Evolutionary conservation across 30 jellyfish, hydroid and myxozoan genomes (phyloP), one percentile per base, ranked within the genome.

Genomic region (Clytia hemisphaerica): DNA sequence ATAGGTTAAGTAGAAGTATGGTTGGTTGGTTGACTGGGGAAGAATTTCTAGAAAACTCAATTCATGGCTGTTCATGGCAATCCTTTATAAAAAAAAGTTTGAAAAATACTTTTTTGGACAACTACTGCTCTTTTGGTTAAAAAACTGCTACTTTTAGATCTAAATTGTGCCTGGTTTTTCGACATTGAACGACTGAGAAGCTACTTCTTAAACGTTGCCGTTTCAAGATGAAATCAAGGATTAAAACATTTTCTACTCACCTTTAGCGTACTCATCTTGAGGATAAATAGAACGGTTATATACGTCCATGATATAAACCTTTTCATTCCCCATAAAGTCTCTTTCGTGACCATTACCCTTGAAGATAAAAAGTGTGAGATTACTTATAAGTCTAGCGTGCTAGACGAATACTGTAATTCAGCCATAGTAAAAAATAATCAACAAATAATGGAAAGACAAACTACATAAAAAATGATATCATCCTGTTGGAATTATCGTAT

Each of bases 291-390:
- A 40, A n/a, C 64, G 45, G 55, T 88, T 88, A 31, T 64, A 88
- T 0, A 84, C 97, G 75, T 88, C 97, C 65, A 88, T 71, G 2
- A 88, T 88, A 33, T 79, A 88, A 10, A 88, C 94, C 18, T 78
- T 79, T 6, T 59, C 77, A 46, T 75, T 88, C 12, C 36, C 68
- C 22, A 38, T 73, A 55, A 88, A 88, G 73, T 88, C 97, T 19
- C 93, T 63, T 65, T 78, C 97, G 37, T 88, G 97, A 4, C 97
- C 97, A 74, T 88, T 88, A 3, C 97, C 97, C 97, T 88, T 71
- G 28, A 47, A 72, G 14, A 21, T 21, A 62, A 0, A 0, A 37
- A 50, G 26, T 0, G 6, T 14, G 7, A 6, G 35, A 9, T 28
- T 28, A 6, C n/a, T n/a, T n/a, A n/a, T n/a, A n/a, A n/a, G n/a